These are phyloP conservation scores for Mesorhabditis sp. DNA, from an alignment of 2,888 invertebrate species.

Conservation along the genomic window DNA sequence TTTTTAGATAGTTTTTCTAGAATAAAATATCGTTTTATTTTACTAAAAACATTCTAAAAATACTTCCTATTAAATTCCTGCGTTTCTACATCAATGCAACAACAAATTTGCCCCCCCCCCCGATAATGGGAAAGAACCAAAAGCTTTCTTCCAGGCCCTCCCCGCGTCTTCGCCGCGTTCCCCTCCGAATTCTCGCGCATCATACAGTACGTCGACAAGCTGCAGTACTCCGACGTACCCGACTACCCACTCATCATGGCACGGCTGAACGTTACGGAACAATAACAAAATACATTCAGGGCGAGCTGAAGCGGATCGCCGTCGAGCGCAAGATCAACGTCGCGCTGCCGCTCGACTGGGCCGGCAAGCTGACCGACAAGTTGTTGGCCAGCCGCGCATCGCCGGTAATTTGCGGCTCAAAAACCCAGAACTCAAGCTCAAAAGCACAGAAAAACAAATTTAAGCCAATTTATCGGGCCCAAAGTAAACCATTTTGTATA, in stretches of 20 bases:
- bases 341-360: slow-evolving; percentile 27
- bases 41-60: background rate
- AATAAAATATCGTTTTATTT: no score
- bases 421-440: background rate
- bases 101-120: no score
- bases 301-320: background rate
- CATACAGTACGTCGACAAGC: slow-evolving; percentile 8
- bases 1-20: no score
- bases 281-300: no score
- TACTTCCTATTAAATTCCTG: no score
- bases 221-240: slow-evolving; percentile 10
- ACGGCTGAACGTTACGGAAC: no score
- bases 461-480: no score
- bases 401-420: background rate
- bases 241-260: slow-evolving; percentile 6
- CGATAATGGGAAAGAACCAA: no score
- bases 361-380: slow-evolving; percentile 24
- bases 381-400: slow-evolving; percentile 14
- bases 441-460: no score
- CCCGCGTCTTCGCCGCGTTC: slow-evolving; percentile 9
- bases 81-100: no score
- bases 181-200: slow-evolving; percentile 11
- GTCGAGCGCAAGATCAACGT: slow-evolving; percentile 12
- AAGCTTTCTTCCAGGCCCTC: background rate
- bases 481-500: no score